Evolutionary conservation across 2,113 vertebrate genomes (phyloP).

Genomic region (Phyllopteryx taeniolatus): DNA sequence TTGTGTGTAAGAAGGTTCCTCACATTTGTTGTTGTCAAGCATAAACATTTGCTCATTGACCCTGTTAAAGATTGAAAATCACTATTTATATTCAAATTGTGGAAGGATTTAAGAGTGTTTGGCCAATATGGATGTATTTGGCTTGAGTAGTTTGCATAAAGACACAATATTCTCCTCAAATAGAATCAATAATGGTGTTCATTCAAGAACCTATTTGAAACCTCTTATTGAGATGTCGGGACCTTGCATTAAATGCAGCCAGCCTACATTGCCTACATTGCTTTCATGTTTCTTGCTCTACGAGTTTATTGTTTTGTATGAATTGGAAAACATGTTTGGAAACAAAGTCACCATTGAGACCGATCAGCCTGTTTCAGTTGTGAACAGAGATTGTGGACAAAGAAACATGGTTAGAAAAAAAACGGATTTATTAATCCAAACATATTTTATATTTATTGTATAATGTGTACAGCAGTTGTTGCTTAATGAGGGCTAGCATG

Average conservation of each 20-base stretch:
- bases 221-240: not conserved
- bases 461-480: conserved; percentile 51
- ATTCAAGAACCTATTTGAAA: not conserved
- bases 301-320: conserved; percentile 9
- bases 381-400: conserved; percentile 23
- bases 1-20: not conserved
- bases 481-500: conserved; percentile 74
- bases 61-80: not conserved
- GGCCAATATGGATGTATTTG: not conserved
- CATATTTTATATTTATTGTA: conserved; percentile 56
- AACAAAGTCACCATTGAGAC: not conserved
- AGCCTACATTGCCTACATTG: not conserved
- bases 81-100: conserved; percentile 1
- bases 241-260: not conserved
- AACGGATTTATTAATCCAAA: conserved; percentile 55
- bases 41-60: not conserved
- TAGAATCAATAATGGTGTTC: not conserved
- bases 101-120: not conserved
- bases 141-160: not conserved
- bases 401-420: conserved; percentile 54
- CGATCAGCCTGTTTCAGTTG: conserved; percentile 16
- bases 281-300: not conserved
- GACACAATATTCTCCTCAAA: conserved; percentile 8
- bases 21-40: not conserved
- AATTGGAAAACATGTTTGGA: conserved; percentile 14